These are phyloP conservation scores for Scatophagus argus DNA, from an alignment of 2,113 vertebrate species.

Conservation along the genomic window DNA sequence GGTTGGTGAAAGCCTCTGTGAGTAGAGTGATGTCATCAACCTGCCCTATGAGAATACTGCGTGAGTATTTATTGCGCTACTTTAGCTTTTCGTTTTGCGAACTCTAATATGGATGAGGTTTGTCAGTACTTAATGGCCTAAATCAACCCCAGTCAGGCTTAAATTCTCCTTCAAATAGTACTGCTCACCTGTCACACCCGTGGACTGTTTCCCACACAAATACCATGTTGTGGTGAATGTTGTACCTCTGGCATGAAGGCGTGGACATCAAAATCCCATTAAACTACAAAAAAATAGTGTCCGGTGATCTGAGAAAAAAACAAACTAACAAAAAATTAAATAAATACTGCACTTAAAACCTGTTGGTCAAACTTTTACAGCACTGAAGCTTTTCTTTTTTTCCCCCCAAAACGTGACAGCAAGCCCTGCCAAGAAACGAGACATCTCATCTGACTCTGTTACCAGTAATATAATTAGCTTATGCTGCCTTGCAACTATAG, in stretches of 20 bases:
- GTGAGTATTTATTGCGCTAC: not conserved
- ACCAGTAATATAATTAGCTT: conserved; percentile 71
- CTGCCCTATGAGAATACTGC: not conserved
- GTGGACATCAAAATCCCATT: not conserved
- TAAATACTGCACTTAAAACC: not conserved
- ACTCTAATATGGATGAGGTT: not conserved
- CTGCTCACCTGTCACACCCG: not conserved
- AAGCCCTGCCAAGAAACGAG: conserved; percentile 36
- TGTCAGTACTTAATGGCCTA: not conserved
- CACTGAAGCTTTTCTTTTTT: not conserved
- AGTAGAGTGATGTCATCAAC: not conserved
- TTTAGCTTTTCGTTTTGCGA: not conserved
- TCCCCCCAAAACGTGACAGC: conserved; percentile 31
- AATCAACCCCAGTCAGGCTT: not conserved
- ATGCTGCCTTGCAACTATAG: conserved; percentile 51
- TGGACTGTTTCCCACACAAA: not conserved
- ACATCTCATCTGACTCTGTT: conserved; percentile 55
- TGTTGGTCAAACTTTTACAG: not conserved
- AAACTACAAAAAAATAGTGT: not conserved
- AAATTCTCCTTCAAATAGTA: not conserved
- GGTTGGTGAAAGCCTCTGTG: not conserved
- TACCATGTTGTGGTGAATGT: not conserved
- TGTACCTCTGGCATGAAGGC: not conserved
- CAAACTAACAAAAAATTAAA: no score
- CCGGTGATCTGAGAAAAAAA: not conserved